phyloP scores from a whole-genome alignment of 2,113 vertebrate species.

The Ellobius talpinus region DNA sequence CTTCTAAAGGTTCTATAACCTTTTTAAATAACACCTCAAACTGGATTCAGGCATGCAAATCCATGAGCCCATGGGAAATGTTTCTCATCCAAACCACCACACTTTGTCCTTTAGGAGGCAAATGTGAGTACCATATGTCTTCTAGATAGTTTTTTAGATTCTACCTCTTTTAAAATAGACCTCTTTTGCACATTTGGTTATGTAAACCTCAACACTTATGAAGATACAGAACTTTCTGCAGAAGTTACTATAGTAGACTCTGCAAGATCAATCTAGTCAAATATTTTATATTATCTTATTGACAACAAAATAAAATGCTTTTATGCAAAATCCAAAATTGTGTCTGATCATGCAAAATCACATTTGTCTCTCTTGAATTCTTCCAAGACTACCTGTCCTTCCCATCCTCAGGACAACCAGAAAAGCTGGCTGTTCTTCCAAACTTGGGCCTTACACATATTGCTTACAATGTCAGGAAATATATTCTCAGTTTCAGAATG shows the following conservation, averaged over 20 bases:
- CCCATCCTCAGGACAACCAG: fast-evolving
- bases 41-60: neutral
- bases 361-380: neutral
- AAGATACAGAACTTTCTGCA: neutral
- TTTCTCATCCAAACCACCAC: neutral
- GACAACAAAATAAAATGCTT: conserved; percentile 19
- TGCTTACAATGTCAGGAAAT: neutral
- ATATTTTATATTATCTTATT: neutral
- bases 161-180: conserved; percentile 54
- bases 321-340: neutral
- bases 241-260: neutral
- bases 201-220: conserved; percentile 29
- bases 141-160: conserved; percentile 2
- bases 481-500: neutral
- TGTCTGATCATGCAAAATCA: neutral
- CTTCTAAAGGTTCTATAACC: too few species aligned
- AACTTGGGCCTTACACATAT: neutral
- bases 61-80: neutral
- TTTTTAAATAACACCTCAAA: neutral
- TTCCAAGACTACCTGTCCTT: neutral
- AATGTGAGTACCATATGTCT: neutral
- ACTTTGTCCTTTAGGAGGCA: neutral
- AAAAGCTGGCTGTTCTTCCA: neutral
- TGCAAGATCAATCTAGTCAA: neutral
- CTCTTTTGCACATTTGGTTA: conserved; percentile 46